Evolutionary conservation across 2,797 vertebrate species (phyloP).

Genomic region (Rhinogobio ventralis): DNA sequence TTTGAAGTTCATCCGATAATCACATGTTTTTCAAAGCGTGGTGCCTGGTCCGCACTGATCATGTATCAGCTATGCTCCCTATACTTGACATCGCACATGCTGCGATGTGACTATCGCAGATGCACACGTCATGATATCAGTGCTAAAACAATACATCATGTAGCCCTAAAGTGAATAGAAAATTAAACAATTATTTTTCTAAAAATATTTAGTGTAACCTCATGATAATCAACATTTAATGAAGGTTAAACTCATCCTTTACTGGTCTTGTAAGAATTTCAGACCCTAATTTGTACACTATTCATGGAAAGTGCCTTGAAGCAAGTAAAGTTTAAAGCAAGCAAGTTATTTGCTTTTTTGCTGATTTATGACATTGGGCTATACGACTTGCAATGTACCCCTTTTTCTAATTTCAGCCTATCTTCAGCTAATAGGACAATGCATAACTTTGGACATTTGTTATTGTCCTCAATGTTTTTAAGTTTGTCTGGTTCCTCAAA

Average conservation of each 20-base stretch:
- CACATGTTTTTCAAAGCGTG: no score
- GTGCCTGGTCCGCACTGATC: neutral
- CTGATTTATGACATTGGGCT: constrained; percentile 7
- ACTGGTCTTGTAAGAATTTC: neutral
- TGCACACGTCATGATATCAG: neutral
- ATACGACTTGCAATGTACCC: neutral
- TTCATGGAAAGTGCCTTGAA: neutral
- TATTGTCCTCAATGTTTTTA: neutral
- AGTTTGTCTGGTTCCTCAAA: constrained; percentile 2
- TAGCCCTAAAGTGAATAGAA: neutral
- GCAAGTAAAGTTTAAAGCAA: neutral
- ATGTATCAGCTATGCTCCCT: neutral
- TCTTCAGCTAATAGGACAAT: constrained; percentile 2
- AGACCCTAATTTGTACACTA: neutral
- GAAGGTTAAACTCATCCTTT: neutral
- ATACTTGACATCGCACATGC: neutral
- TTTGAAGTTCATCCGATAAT: neutral
- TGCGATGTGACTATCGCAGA: neutral
- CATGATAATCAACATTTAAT: constrained; percentile 6
- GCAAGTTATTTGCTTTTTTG: constrained; percentile 1
- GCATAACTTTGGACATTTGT: constrained; percentile 10
- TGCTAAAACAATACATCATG: neutral
- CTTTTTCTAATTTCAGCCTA: neutral
- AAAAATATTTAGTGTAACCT: neutral
- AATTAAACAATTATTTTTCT: neutral